A percentile compares a stretch with the other conserved stretches of the same genome.
Conservation (phyloP, 2,797 vertebrate genomes). For the Gymnothorax reevesii region DNA sequence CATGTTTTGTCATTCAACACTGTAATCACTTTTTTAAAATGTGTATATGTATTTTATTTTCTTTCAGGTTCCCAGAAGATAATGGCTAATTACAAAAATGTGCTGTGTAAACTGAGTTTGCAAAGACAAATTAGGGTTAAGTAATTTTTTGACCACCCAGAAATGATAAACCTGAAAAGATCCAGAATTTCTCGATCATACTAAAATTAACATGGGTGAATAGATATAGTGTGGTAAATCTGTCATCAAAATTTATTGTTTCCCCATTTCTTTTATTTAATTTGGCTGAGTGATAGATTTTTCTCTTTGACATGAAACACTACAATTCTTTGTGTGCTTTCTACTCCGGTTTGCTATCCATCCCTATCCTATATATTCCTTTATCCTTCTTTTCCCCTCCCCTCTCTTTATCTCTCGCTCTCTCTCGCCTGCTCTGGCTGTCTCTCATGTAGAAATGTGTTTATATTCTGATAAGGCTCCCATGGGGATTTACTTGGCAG, state of each 20-base stretch:
- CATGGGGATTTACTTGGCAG: conserved; percentile 13
- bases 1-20: background rate
- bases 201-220: background rate
- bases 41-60: background rate
- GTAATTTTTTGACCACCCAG: background rate
- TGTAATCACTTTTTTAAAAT: background rate
- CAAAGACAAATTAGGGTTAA: background rate
- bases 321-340: background rate
- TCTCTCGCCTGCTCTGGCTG: background rate
- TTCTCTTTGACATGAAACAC: background rate
- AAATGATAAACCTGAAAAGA: background rate
- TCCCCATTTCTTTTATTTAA: background rate
- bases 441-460: conserved; percentile 10
- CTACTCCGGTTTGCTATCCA: background rate
- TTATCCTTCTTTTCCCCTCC: background rate
- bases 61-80: background rate
- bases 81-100: background rate
- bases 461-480: conserved; percentile 17
- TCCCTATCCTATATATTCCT: background rate
- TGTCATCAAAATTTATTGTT: background rate
- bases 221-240: background rate
- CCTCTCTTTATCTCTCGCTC: background rate
- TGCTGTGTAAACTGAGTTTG: background rate
- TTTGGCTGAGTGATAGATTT: background rate
- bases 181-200: background rate